Base-by-base conservation (phyloP, 1,140 invertebrate genomes). In the Cydia fagiglandana region DNA sequence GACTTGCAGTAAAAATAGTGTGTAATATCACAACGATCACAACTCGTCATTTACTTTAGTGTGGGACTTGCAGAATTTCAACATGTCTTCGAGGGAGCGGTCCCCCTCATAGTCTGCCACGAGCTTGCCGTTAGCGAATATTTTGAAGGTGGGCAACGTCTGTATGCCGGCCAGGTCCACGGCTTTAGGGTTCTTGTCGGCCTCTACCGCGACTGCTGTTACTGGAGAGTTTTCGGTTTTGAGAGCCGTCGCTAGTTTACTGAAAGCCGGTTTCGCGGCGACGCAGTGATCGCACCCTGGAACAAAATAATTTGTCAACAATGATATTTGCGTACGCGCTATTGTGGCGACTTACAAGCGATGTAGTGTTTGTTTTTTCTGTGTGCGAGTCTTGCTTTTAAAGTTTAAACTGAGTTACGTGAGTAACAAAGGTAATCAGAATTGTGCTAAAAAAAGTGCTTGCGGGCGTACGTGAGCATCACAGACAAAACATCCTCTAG, bases 231-330 rank as follows among this genome's bases (percentile, higher is more conserved):
- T 95, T 66, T 95, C 94, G 50, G 94, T 94, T 80, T 96, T 95
- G 20, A 95, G 86, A 53, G 94, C 94, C 3, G 97, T 97, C 7
- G 97, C 96, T 24, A 94, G 91, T 15, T 93, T 94, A 76, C 87
- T 91, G 86, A 96, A 97, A 83, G 97, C 96, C 12, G 97, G 97
- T 89, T 98, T 98, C 0, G 96, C 95, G 80, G 95, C 95, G 81
- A 97, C 97, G 85, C 97, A 98, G 88, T 98, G 97, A 5, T 97
- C 96, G 91, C 97, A 98, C 97, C 97, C 97, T 98, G 83, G 73
- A 89, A 90, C 77, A 73, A 81, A 79, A 77, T 78, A 78, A 1
- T 12, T 47, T 4, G 12, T 47, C 45, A 47, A 4, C 45, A 15
- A 47, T 12, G 45, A 47, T 15, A 47, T 47, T 45, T 45, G 9